Percentiles rank a stretch among this genome's conserved stretches.
These are phyloP conservation scores for Acanthosoma haemorrhoidale DNA, from an alignment of 2,888 invertebrate genomes.

Conservation along the genomic window DNA sequence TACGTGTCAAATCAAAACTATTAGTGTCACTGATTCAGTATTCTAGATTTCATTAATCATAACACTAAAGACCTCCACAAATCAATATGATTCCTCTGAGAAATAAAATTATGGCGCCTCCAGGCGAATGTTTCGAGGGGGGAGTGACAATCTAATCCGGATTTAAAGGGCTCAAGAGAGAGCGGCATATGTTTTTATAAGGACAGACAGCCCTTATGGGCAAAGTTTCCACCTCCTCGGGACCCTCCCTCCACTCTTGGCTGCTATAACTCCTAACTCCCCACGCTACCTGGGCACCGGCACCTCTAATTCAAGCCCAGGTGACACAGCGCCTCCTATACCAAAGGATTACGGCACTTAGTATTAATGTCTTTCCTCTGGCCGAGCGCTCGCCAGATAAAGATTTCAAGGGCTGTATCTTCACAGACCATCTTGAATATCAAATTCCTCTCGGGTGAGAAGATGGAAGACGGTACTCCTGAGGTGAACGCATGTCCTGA, in stretches of 20 bases:
- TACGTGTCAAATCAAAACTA: too few relatives aligned
- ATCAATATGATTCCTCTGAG: too few relatives aligned
- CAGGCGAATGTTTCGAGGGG: too few relatives aligned
- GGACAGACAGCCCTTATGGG: background rate
- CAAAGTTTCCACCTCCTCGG: background rate
- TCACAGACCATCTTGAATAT: constrained; percentile 24
- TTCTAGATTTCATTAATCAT: too few relatives aligned
- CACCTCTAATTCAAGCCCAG: too few relatives aligned
- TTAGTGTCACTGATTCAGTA: too few relatives aligned
- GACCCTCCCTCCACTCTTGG: constrained; percentile 2
- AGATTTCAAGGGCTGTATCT: constrained; percentile 21
- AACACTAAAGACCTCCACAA: too few relatives aligned
- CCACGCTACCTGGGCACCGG: too few relatives aligned
- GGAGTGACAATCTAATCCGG: background rate
- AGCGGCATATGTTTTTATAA: constrained; percentile 13
- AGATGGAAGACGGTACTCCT: background rate
- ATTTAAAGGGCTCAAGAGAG: background rate
- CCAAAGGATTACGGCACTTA: constrained; percentile 11
- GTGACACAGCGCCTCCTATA: too few relatives aligned
- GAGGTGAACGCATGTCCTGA: background rate
- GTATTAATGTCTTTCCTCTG: constrained; percentile 11
- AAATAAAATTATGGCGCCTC: too few relatives aligned
- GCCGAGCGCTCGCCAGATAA: too few relatives aligned
- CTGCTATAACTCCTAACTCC: background rate
- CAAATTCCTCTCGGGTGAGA: constrained; percentile 13